Base-by-base conservation (phyloP, 2,888 invertebrate genomes). In the Diplazon laetatorius region DNA sequence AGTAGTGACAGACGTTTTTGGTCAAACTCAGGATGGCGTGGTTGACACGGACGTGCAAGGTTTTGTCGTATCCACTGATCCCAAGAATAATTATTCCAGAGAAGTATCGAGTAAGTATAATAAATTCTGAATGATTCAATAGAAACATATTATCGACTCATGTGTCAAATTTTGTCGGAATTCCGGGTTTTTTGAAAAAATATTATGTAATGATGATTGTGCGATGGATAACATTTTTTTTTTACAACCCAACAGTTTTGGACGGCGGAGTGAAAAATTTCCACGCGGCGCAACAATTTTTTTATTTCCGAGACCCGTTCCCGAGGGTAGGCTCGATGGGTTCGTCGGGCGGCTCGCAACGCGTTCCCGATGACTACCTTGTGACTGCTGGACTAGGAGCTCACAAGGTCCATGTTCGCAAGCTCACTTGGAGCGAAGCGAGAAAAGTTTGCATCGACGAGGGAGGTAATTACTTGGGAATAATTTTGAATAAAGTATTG, bases 371-470 rank as follows among this genome's bases (percentile, higher is more conserved):
- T 10, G 77, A 52, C 12, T 77, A 80, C 18, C 3, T 20, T 8
- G 2, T 59, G n/a, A 69, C 66, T 0, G 8, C 37, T 9, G 81
- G 81, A 10, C 52, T 79, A 5, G 76, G 78, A 0, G 76, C 73
- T 3, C 76, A 81, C 52, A 84, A 82, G 57, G 20, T 82, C 5
- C 71, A 83, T 20, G 14, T 0, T n/a, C 71, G 74, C 6, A 52
- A 55, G 9, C 14, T 78, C 2, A 10, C 37, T 0, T 84, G 82
- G 84, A 79, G 78, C 44, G 42, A 18, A 2, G 84, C 82, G 22
- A 72, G 83, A 0, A 62, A 25, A 71, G 59, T 62, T 62, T 84
- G 81, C 55, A 16, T 52, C 35, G 68, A 78, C 1, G 80, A 83
- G 50, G 82, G 82, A 79, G 81, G 82, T 84, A 35, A 74, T 55